Conservation (phyloP, 2,888 invertebrate genomes). For the Dexiosoma caninum region DNA sequence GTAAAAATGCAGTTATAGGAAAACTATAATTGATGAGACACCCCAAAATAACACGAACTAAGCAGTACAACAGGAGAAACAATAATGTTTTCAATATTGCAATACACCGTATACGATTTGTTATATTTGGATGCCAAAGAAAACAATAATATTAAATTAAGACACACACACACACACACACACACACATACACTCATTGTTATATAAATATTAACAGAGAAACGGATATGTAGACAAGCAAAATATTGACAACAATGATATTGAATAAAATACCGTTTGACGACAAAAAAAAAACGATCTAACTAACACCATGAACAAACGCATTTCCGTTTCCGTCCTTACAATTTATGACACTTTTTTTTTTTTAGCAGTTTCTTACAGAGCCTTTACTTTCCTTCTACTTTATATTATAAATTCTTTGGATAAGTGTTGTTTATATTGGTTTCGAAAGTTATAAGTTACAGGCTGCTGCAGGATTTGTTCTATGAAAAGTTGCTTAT, state of each 20-base stretch:
- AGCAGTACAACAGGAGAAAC: slow-evolving; percentile 1
- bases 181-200: too few relatives aligned
- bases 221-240: slow-evolving; percentile 45
- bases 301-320: slow-evolving; percentile 65
- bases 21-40: neutral
- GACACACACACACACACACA: slow-evolving; percentile 24
- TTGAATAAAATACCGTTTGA: neutral
- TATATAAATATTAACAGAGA: neutral
- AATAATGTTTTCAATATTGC: slow-evolving; percentile 44
- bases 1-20: slow-evolving; percentile 52
- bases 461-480: too few relatives aligned
- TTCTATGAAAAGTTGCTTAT: too few relatives aligned
- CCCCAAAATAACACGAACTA: neutral
- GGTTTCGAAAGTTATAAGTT: too few relatives aligned
- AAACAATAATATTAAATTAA: slow-evolving; percentile 57
- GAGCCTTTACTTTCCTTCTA: slow-evolving; percentile 15
- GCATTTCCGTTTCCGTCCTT: slow-evolving; percentile 69
- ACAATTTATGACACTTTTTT: slow-evolving; percentile 1
- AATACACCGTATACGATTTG: slow-evolving; percentile 46
- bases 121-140: slow-evolving; percentile 58
- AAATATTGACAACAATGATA: slow-evolving; percentile 55
- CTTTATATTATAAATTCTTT: slow-evolving; percentile 33
- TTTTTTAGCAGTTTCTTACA: neutral
- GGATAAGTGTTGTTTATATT: neutral
- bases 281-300: slow-evolving; percentile 18